Conservation (phyloP, 2,888 invertebrate species). For the Andrena bucephala region DNA sequence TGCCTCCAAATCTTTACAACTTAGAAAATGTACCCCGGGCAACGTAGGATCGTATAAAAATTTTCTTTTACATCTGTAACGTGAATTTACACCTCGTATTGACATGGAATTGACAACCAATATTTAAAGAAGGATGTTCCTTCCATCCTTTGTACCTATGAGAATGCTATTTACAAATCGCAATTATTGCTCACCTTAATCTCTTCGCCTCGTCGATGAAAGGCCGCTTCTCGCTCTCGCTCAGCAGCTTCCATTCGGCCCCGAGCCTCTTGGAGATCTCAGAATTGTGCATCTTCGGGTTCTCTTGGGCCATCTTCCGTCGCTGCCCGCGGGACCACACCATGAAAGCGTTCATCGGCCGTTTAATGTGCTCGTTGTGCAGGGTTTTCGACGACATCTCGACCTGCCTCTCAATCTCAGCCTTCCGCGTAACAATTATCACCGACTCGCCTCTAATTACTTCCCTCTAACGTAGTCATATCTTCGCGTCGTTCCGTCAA, state of each 20-base stretch:
- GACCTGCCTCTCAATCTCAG: slow-evolving; percentile 15
- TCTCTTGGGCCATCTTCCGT: slow-evolving; percentile 96
- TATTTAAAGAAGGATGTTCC: background rate
- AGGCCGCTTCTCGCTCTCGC: slow-evolving; percentile 94
- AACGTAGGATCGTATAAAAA: background rate
- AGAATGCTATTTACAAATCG: too few species aligned
- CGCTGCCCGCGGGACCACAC: slow-evolving; percentile 96
- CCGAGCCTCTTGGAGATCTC: slow-evolving; percentile 95
- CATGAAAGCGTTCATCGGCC: slow-evolving; percentile 98
- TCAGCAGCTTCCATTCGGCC: slow-evolving; percentile 95
- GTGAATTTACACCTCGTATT: background rate
- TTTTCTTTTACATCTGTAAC: too few species aligned
- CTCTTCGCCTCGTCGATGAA: slow-evolving; percentile 97
- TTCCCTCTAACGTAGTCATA: background rate
- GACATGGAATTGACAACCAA: background rate
- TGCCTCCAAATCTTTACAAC: too few species aligned
- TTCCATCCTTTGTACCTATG: too few species aligned
- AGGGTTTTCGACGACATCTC: slow-evolving; percentile 84
- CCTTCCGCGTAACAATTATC: background rate
- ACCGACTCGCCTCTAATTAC: slow-evolving; percentile 8
- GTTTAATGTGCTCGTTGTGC: slow-evolving; percentile 93
- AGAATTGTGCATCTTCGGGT: slow-evolving; percentile 97
- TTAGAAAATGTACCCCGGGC: too few species aligned
- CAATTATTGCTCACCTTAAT: slow-evolving; percentile 87
- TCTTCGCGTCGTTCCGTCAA: background rate